Evolutionary conservation across 1,140 invertebrate genomes (phyloP).

Genomic region (Philotrypesis tridentata): DNA sequence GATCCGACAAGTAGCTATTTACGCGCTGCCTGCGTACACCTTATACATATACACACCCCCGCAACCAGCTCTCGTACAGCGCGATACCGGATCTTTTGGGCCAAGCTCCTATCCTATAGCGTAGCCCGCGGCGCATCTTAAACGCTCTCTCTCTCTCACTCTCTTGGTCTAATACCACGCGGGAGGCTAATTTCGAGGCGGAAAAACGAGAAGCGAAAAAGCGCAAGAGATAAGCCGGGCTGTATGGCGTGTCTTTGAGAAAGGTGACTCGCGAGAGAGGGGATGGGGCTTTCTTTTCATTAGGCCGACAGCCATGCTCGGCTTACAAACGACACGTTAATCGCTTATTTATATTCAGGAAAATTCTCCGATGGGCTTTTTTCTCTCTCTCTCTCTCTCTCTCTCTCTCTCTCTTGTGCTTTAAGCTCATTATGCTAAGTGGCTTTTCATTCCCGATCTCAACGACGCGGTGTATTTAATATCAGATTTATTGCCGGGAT

Average conservation of each 20-base stretch:
- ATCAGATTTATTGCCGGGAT: conserved; percentile 14
- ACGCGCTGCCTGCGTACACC: conserved; percentile 59
- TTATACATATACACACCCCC: conserved; percentile 51
- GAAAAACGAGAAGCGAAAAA: conserved; percentile 63
- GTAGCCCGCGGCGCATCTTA: conserved; percentile 58
- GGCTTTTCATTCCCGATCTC: neutral
- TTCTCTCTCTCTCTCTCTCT: neutral
- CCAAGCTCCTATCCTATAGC: neutral
- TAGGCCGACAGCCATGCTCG: conserved; percentile 65
- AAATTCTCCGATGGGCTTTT: neutral
- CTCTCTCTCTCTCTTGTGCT: too few species aligned
- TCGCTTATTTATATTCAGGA: conserved; percentile 55
- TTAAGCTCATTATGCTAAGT: conserved; percentile 35
- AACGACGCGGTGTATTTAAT: too few species aligned
- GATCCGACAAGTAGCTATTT: conserved; percentile 74
- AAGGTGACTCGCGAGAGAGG: conserved; percentile 50
- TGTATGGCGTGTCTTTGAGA: conserved; percentile 44
- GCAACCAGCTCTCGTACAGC: too few species aligned
- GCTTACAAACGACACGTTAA: conserved; percentile 70
- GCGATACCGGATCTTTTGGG: conserved; percentile 37
- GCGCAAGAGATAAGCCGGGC: conserved; percentile 57
- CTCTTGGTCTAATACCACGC: conserved; percentile 70
- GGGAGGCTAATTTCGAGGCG: conserved; percentile 68
- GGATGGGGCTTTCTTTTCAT: conserved; percentile 67
- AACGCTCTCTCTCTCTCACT: conserved; percentile 57